Evolutionary conservation across 2,888 invertebrate genomes (phyloP).

Genomic region (Dione vanillae): DNA sequence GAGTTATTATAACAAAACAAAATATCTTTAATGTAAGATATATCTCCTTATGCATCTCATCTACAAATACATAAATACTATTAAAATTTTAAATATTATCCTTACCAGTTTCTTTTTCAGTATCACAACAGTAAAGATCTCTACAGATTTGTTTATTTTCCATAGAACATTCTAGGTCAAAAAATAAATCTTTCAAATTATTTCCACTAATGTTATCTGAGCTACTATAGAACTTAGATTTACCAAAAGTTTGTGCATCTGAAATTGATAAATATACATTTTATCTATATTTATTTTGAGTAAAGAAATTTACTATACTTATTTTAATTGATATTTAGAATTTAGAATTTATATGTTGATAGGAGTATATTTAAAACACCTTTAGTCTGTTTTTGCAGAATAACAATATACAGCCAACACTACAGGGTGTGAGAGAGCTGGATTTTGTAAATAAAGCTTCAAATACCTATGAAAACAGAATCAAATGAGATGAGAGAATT

Average conservation of each 20-base stretch:
- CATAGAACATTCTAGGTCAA: constrained; percentile 94
- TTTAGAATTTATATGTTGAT: neutral
- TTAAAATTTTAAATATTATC: neutral
- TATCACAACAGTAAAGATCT: constrained; percentile 90
- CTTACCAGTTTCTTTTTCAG: constrained; percentile 86
- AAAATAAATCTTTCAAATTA: constrained; percentile 88
- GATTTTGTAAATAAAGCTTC: too few species aligned
- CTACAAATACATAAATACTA: too few species aligned
- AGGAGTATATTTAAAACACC: neutral
- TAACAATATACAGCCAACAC: too few species aligned
- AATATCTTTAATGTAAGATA: too few species aligned
- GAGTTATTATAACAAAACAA: too few species aligned
- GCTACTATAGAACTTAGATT: constrained; percentile 86
- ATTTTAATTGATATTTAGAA: neutral
- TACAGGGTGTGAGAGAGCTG: too few species aligned
- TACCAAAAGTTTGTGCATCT: constrained; percentile 78
- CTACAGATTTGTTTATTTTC: constrained; percentile 91
- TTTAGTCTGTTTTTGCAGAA: too few species aligned
- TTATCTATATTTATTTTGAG: neutral
- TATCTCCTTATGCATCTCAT: too few species aligned
- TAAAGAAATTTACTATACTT: neutral
- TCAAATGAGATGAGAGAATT: too few species aligned
- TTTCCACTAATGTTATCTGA: constrained; percentile 71
- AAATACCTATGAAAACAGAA: too few species aligned
- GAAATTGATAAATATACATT: constrained; percentile 49